Evolutionary conservation across 2,113 vertebrate species (phyloP).

Genomic region (Lamprotornis superbus): DNA sequence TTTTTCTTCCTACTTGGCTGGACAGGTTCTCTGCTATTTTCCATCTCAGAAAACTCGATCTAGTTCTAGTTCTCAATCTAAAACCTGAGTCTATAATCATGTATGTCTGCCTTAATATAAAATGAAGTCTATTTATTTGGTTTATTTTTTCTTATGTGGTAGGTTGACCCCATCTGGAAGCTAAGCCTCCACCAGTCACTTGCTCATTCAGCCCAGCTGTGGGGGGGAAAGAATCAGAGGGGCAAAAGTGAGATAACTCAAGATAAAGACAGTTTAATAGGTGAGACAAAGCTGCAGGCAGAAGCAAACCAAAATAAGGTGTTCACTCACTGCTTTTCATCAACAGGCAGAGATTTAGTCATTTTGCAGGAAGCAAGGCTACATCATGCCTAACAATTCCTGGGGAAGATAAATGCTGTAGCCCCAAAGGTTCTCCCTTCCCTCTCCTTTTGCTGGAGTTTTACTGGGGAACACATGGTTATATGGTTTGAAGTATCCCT

Average conservation of each 20-base stretch:
- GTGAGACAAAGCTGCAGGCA: background rate
- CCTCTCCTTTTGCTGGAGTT: background rate
- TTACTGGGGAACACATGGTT: background rate
- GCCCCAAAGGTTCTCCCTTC: background rate
- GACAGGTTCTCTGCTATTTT: background rate
- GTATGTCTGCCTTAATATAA: background rate
- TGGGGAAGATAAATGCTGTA: background rate
- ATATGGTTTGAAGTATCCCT: background rate
- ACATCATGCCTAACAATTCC: fast-evolving
- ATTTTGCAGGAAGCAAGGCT: background rate
- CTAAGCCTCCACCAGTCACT: background rate
- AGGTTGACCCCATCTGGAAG: background rate
- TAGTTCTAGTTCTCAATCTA: background rate
- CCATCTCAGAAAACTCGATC: background rate
- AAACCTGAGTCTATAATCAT: background rate
- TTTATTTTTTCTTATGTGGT: background rate
- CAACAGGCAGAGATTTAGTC: background rate
- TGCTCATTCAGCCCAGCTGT: background rate
- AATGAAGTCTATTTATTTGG: background rate
- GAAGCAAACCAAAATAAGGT: background rate
- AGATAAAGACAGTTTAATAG: background rate
- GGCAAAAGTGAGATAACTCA: background rate
- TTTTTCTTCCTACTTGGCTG: background rate
- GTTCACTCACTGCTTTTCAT: background rate
- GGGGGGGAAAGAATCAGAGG: background rate